Percentiles rank a stretch among this genome's conserved stretches.
Evolutionary conservation across 2,888 invertebrate species (phyloP).

Genomic region (Morinoia aosen): DNA sequence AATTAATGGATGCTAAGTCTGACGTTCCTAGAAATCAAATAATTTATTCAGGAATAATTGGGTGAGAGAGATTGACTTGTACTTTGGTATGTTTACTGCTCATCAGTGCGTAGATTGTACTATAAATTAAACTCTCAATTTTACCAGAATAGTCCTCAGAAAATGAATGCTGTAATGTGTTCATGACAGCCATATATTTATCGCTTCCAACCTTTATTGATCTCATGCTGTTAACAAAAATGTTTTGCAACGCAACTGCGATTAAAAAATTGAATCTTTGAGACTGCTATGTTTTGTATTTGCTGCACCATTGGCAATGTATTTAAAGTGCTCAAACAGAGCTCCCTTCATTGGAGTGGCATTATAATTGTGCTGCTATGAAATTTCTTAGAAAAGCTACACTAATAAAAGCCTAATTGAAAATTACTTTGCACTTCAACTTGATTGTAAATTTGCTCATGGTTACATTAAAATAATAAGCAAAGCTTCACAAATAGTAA

Average conservation of each 20-base stretch:
- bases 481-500: neutral
- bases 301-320: too few relatives aligned
- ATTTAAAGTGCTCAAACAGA: neutral
- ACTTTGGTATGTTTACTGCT: neutral
- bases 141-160: neutral
- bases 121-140: neutral
- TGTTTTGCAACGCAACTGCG: neutral
- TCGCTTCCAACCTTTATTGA: neutral
- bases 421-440: too few relatives aligned
- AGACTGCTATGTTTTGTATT: too few relatives aligned
- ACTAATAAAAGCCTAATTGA: neutral
- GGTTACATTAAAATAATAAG: neutral
- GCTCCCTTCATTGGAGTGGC: neutral
- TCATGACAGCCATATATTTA: neutral
- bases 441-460: neutral
- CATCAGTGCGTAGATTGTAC: neutral
- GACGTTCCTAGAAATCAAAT: neutral
- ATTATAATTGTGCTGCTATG: neutral
- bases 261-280: too few relatives aligned
- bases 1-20: neutral
- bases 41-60: neutral
- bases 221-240: neutral
- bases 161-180: neutral
- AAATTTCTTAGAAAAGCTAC: neutral
- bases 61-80: neutral